These are phyloP conservation scores for Spinus pinus DNA, from an alignment of 2,797 vertebrate genomes.

Conservation along the genomic window DNA sequence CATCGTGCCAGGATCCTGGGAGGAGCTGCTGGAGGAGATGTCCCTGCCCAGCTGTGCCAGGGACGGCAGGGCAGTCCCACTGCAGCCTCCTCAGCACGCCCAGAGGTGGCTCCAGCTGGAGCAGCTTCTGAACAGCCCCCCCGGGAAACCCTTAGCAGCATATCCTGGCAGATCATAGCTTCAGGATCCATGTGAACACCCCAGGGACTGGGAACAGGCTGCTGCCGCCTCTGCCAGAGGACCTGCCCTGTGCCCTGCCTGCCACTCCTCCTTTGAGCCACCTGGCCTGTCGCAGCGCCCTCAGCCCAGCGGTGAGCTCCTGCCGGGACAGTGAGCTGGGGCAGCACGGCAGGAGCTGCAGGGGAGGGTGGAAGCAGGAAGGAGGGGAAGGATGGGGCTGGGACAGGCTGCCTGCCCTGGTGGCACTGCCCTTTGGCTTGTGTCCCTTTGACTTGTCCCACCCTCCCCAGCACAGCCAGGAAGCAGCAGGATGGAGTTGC, in stretches of 20 bases:
- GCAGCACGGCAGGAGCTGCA: not conserved
- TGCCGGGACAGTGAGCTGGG: not conserved
- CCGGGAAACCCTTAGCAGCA: not conserved
- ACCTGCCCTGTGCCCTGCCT: not conserved
- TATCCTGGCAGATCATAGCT: not conserved
- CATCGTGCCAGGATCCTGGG: accelerated
- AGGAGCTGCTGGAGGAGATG: not conserved
- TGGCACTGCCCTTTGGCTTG: not conserved
- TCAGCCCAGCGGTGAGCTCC: not conserved
- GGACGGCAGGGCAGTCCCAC: accelerated
- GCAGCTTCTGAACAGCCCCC: not conserved
- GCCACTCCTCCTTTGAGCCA: accelerated
- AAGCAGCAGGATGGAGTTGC: not conserved
- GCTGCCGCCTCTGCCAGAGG: not conserved
- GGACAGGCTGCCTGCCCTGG: accelerated
- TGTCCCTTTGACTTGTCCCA: not conserved
- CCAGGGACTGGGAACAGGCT: not conserved
- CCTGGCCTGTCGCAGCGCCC: not conserved
- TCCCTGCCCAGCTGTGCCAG: not conserved
- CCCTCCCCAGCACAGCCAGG: not conserved
- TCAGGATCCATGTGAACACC: accelerated
- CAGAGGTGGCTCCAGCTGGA: not conserved
- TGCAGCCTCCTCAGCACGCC: not conserved
- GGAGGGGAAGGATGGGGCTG: not conserved
- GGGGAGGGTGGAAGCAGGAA: not conserved